Base-by-base conservation (phyloP, 2,888 invertebrate genomes). In the Cyrtodaria siliqua region DNA sequence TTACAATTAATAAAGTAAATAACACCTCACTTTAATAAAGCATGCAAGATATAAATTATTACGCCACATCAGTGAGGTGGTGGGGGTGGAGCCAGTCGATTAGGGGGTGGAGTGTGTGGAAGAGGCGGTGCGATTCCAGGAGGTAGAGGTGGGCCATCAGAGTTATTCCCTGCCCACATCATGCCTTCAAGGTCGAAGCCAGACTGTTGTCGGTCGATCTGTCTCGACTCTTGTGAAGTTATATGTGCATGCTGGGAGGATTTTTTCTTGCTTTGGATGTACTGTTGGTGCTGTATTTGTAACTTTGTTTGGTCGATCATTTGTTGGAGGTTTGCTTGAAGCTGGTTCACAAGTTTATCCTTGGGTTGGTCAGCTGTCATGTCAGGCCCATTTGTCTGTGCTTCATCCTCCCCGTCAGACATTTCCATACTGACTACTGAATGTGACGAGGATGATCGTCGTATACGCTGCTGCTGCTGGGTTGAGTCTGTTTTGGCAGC, bases 381-480 rank as follows among this genome's bases (percentile, higher is more conserved):
- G 1, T 47, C 73, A n/a, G 60, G 55, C 38, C 60, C 64, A 33
- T 33, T 33, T 8, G 4, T 33, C 33, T 33, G 33, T 27, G 57
- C 49, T 2, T 52, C 47, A 8, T 69, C 75, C 29, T 79, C 84
- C 14, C 73, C 78, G 49, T 86, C 84, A 6, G 84, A 86, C 52
- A 86, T 59, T 44, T 86, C 86, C 86, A 86, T 86, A 50, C 82
- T 84, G 6, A 84, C 80, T 18, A 84, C 69, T 53, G 86, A 86
- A 62, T 83, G 83, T 12, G 78, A 79, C 0, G 86, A 84, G 1
- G 83, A 82, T 2, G 80, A 80, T 2, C 83, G 70, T 40, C 79
- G 44, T 29, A 83, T 27, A 23, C 79, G 66, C 23, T 69, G 42
- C 6, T 33, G 33, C 33, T 33, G 33, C 33, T 33, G 33, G 12